Evolutionary conservation across 2,113 vertebrate species (phyloP).

Genomic region (Rhabdomys dilectus): DNA sequence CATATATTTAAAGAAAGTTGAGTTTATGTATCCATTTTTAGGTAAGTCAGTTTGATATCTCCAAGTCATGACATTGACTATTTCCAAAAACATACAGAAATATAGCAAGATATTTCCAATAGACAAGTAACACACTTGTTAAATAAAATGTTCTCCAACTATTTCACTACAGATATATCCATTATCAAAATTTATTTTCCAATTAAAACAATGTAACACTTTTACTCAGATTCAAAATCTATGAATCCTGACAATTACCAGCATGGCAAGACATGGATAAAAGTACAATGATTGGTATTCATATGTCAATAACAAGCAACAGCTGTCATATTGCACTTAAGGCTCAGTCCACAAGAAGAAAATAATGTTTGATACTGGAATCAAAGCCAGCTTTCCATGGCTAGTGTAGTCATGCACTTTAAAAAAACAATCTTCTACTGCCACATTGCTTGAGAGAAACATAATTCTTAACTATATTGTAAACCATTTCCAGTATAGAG

Average conservation of each 20-base stretch:
- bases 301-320: not conserved
- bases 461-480: not conserved
- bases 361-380: not conserved
- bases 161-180: not conserved
- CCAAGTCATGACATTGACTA: not conserved
- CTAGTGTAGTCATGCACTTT: not conserved
- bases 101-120: not conserved
- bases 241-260: not conserved
- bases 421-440: not conserved
- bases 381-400: not conserved
- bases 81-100: not conserved
- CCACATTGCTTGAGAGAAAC: not conserved
- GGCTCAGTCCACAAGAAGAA: not conserved
- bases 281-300: not conserved
- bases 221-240: not conserved
- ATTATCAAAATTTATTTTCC: constrained; percentile 35
- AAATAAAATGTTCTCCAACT: not conserved
- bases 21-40: not conserved
- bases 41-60: not conserved
- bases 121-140: not conserved
- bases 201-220: not conserved
- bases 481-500: not conserved
- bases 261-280: not conserved
- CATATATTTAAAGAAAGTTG: not conserved
- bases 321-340: not conserved